These are phyloP conservation scores for Coenobita brevimanus DNA, from an alignment of 1,140 invertebrate genomes.

Conservation along the genomic window DNA sequence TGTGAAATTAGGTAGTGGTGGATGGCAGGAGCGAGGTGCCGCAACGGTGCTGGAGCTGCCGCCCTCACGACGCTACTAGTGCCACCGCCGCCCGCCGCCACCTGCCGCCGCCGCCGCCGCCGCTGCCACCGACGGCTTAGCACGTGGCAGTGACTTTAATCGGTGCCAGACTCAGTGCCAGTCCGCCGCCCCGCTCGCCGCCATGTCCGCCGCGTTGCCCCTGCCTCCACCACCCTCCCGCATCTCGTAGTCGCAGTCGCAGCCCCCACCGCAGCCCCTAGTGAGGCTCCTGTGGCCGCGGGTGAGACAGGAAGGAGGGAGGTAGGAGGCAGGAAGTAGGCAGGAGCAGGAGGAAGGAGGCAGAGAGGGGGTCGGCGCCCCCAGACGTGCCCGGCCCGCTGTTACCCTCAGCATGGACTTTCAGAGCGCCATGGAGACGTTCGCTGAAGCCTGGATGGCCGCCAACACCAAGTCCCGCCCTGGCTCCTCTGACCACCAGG, in stretches of 20 bases:
- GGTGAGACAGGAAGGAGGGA: too few species aligned
- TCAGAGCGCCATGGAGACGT: conserved; percentile 97
- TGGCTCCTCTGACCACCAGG: conserved; percentile 72
- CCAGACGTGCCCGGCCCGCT: neutral
- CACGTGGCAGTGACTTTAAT: conserved; percentile 65
- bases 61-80: neutral
- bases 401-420: conserved; percentile 84
- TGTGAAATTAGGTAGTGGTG: conserved; percentile 66
- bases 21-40: conserved; percentile 59
- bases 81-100: neutral
- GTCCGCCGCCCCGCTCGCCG: neutral
- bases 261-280: neutral
- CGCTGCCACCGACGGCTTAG: conserved; percentile 44
- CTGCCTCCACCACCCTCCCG: neutral
- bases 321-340: neutral
- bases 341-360: conserved; percentile 8
- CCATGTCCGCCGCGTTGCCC: neutral
- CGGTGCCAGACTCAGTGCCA: conserved; percentile 30
- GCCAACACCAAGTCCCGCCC: conserved; percentile 84
- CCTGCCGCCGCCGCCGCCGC: neutral
- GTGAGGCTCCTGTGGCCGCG: too few species aligned
- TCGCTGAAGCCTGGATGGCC: conserved; percentile 96
- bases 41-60: conserved; percentile 41
- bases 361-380: neutral
- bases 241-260: too few species aligned